These are phyloP conservation scores for Sebastes kiyomatsui DNA, from an alignment of 2,797 vertebrate species.

Conservation along the genomic window DNA sequence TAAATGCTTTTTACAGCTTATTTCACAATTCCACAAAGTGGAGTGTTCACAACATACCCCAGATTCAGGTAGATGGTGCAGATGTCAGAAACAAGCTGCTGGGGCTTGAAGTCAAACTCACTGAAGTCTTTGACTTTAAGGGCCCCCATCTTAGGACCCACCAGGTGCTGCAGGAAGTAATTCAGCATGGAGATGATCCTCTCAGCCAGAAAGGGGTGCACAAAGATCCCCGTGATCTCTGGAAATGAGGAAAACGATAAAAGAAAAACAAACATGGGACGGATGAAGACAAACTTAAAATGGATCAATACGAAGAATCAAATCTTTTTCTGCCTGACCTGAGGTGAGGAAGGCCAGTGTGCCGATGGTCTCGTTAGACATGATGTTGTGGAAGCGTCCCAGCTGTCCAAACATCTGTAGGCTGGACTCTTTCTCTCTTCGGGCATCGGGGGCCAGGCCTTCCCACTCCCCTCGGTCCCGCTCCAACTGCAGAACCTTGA, in stretches of 20 bases:
- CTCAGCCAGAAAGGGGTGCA: conserved; percentile 96
- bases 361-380: conserved; percentile 98
- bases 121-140: conserved; percentile 99
- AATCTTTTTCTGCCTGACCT: conserved; percentile 78
- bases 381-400: conserved; percentile 98
- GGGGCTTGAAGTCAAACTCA: conserved; percentile 98
- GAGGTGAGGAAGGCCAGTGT: conserved; percentile 97
- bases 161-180: conserved; percentile 97
- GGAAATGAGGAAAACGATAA: conserved; percentile 12
- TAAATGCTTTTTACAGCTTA: background rate
- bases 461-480: conserved; percentile 96
- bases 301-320: background rate
- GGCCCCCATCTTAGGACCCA: conserved; percentile 98
- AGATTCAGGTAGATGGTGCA: conserved; percentile 98
- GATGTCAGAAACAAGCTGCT: conserved; percentile 98
- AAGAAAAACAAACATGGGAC: background rate
- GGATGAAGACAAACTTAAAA: background rate
- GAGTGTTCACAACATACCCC: conserved; percentile 82
- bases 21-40: background rate
- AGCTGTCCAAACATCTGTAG: conserved; percentile 98
- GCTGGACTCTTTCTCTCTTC: conserved; percentile 94
- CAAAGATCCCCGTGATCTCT: conserved; percentile 96
- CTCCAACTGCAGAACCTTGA: conserved; percentile 97
- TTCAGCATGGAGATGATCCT: conserved; percentile 99
- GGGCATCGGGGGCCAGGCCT: conserved; percentile 87